These are phyloP conservation scores for Gallinago media DNA, from an alignment of 2,113 vertebrate species.

Conservation along the genomic window DNA sequence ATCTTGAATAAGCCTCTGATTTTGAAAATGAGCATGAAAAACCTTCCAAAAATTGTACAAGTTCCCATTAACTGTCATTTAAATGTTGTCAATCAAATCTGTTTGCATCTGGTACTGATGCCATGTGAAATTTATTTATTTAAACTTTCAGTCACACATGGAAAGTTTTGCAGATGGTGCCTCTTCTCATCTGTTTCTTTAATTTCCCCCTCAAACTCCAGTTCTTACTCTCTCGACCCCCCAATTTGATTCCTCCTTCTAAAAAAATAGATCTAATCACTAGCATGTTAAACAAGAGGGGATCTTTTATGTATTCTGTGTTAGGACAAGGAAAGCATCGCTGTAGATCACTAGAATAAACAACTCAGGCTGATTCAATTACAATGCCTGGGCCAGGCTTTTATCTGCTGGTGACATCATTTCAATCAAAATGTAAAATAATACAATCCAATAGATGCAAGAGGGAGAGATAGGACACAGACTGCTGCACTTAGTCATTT, in stretches of 20 bases:
- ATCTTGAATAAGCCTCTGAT: not conserved
- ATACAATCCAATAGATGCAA: constrained; percentile 94
- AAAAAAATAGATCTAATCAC: constrained; percentile 92
- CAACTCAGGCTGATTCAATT: constrained; percentile 95
- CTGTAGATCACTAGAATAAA: constrained; percentile 96
- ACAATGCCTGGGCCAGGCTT: constrained; percentile 88
- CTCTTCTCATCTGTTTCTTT: constrained; percentile 63
- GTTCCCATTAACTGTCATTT: constrained; percentile 77
- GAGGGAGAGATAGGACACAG: constrained; percentile 93
- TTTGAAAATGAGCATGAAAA: not conserved
- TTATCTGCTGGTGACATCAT: constrained; percentile 97
- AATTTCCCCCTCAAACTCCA: not conserved
- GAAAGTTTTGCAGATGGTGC: constrained; percentile 90
- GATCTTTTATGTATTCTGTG: constrained; percentile 93
- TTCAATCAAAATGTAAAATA: constrained; percentile 99
- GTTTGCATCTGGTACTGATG: constrained; percentile 77
- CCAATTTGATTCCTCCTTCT: constrained; percentile 43
- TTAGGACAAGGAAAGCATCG: constrained; percentile 89
- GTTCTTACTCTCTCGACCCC: constrained; percentile 11
- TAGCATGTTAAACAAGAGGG: constrained; percentile 91
- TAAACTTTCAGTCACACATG: constrained; percentile 92
- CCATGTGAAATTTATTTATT: constrained; percentile 82
- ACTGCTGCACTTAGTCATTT: constrained; percentile 94
- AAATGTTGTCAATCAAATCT: constrained; percentile 81
- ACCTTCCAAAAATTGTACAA: not conserved